These are phyloP conservation scores for Pangasianodon hypophthalmus DNA, from an alignment of 2,113 vertebrate species.

Conservation along the genomic window DNA sequence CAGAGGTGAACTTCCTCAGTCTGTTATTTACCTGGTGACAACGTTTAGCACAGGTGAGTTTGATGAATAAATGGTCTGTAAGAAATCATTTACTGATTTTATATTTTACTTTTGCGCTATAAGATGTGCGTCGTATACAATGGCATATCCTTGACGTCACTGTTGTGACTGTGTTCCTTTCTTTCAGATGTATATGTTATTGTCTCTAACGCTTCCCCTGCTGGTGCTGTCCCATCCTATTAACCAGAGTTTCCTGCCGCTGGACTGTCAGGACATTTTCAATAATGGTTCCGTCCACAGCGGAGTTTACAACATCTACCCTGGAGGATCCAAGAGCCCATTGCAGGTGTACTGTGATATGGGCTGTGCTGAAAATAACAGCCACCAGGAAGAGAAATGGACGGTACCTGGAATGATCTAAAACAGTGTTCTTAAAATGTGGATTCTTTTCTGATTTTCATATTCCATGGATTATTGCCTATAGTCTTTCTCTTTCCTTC, in stretches of 20 bases:
- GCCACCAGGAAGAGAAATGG: constrained; percentile 48
- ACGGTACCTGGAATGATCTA: constrained; percentile 48
- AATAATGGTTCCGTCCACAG: constrained; percentile 46
- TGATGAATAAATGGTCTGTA: too few species aligned
- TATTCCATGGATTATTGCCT: not conserved
- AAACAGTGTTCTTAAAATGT: not conserved
- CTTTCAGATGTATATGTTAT: not conserved
- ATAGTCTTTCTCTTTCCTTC: not conserved
- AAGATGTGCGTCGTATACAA: not conserved
- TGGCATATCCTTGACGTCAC: not conserved
- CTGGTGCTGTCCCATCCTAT: not conserved
- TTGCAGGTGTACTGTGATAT: constrained; percentile 66
- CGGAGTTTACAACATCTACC: constrained; percentile 63
- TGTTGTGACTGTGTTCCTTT: not conserved
- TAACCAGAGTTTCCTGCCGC: constrained; percentile 10
- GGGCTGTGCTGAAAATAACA: constrained; percentile 41
- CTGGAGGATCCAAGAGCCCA: constrained; percentile 47
- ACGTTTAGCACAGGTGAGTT: not conserved
- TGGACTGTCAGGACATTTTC: constrained; percentile 62
- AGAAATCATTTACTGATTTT: not conserved
- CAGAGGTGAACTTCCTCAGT: not conserved
- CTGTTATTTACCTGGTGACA: not conserved
- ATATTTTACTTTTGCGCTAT: not conserved
- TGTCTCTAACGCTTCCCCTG: not conserved
- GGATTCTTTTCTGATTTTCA: not conserved